phyloP scores from a whole-genome alignment of 2,888 invertebrate genomes.

The Nemotelus pantherinus region DNA sequence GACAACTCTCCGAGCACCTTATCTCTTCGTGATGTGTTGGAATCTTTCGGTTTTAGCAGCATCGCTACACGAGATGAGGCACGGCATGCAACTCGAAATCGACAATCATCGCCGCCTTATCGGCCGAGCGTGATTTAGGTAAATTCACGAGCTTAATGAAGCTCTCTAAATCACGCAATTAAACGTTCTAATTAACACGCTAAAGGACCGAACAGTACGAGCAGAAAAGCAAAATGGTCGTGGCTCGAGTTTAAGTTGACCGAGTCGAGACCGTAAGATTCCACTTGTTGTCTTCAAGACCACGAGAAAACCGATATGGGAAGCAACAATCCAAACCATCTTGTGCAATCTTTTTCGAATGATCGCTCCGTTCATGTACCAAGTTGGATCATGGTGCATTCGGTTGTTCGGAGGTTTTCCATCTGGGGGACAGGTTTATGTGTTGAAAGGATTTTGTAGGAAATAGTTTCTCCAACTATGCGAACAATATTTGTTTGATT shows the following conservation, averaged over 20 bases:
- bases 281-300: slow-evolving; percentile 13
- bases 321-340: slow-evolving; percentile 27
- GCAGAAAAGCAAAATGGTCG: background rate
- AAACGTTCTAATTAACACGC: slow-evolving; percentile 59
- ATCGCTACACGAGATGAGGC: slow-evolving; percentile 20
- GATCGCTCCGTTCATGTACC: slow-evolving; percentile 34
- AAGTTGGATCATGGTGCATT: too few relatives aligned
- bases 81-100: slow-evolving; percentile 32
- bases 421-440: background rate
- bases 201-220: background rate
- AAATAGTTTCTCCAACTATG: too few relatives aligned
- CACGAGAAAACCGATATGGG: background rate
- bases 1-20: slow-evolving; percentile 8
- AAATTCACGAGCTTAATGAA: slow-evolving; percentile 67
- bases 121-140: slow-evolving; percentile 65
- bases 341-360: slow-evolving; percentile 44
- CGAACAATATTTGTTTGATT: too few relatives aligned
- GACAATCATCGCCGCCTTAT: slow-evolving; percentile 51
- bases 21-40: slow-evolving; percentile 15
- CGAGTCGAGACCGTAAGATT: background rate
- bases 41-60: slow-evolving; percentile 34
- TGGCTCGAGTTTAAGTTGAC: background rate
- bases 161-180: slow-evolving; percentile 66
- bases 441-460: background rate
- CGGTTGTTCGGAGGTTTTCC: background rate